Percentiles rank a stretch among this genome's conserved stretches.
These are phyloP conservation scores for Olivierus martensii DNA, from an alignment of 1,140 invertebrate genomes.

Conservation along the genomic window DNA sequence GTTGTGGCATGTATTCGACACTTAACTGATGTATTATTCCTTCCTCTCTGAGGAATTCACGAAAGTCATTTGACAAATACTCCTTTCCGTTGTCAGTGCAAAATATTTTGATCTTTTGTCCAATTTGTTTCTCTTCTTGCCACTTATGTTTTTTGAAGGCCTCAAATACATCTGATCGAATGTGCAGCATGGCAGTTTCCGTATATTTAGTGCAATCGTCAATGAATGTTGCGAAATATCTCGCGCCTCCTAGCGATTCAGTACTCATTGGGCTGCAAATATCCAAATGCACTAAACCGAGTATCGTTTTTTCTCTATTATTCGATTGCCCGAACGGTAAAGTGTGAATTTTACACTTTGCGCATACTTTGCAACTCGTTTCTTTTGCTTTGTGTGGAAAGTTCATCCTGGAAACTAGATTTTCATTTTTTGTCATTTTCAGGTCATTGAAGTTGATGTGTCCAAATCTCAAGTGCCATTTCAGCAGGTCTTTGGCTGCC, in stretches of 20 bases:
- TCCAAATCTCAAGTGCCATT: too few relatives aligned
- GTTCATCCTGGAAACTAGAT: too few relatives aligned
- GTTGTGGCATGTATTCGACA: neutral
- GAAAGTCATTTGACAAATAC: too few relatives aligned
- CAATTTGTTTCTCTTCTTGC: neutral
- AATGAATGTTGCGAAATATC: neutral
- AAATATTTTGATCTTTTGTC: neutral
- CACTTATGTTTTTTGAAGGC: neutral
- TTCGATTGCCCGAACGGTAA: neutral
- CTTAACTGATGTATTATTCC: constrained; percentile 17
- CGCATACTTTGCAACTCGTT: too few relatives aligned
- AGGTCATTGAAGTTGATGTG: too few relatives aligned
- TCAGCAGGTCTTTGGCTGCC: too few relatives aligned
- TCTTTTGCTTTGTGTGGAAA: too few relatives aligned
- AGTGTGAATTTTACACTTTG: too few relatives aligned
- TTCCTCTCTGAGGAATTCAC: constrained; percentile 1
- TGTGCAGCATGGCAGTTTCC: neutral
- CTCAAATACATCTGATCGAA: too few relatives aligned
- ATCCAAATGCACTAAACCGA: neutral
- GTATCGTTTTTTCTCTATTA: too few relatives aligned
- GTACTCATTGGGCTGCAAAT: neutral
- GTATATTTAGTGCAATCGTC: neutral
- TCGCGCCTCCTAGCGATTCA: neutral
- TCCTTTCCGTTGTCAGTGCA: neutral
- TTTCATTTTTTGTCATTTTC: too few relatives aligned